Evolutionary conservation across 1,140 invertebrate species (phyloP).

Genomic region (Zaprionus gabonicus): DNA sequence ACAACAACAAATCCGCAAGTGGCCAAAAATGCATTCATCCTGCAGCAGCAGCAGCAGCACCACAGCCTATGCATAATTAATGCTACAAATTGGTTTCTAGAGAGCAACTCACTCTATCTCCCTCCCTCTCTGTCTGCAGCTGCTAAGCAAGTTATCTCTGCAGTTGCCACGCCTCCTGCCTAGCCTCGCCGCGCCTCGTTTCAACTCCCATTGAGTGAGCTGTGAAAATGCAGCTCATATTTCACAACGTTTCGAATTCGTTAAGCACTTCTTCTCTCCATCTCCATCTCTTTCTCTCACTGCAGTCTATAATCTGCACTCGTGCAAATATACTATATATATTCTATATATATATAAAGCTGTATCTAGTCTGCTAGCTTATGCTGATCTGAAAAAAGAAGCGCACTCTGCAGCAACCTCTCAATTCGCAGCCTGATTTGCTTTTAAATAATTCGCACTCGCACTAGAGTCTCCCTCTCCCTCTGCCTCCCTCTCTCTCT

Average conservation of each 20-base stretch:
- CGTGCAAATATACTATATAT: background rate
- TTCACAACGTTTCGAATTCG: background rate
- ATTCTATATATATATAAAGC: background rate
- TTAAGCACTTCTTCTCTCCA: background rate
- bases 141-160: background rate
- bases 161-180: background rate
- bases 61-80: conserved; percentile 68
- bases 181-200: background rate
- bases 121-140: background rate
- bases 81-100: conserved; percentile 40
- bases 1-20: conserved; percentile 6
- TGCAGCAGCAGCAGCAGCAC: background rate
- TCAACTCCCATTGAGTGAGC: background rate
- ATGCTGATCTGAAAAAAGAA: background rate
- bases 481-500: background rate
- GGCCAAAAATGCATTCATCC: background rate
- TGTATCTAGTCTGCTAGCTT: background rate
- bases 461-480: background rate
- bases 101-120: background rate
- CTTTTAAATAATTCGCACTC: conserved; percentile 1
- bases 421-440: background rate
- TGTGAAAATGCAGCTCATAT: conserved; percentile 5
- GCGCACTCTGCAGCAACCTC: background rate
- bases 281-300: too few relatives aligned
- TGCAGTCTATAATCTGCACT: background rate